Evolutionary conservation across 2,888 invertebrate species (phyloP).

Genomic region (Marronus borbonicus): DNA sequence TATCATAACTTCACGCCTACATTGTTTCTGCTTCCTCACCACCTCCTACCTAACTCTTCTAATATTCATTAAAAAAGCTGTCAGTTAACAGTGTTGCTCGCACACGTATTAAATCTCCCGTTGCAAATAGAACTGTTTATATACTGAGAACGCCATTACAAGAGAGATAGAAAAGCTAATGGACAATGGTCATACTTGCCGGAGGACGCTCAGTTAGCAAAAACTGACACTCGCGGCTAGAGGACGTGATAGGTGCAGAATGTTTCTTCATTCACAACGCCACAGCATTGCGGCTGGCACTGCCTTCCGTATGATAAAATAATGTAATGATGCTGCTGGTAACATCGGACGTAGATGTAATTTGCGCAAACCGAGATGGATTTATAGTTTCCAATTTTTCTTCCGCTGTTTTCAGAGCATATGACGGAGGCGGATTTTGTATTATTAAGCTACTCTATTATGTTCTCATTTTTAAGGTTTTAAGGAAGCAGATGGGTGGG

Average conservation of each 20-base stretch:
- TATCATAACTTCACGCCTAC: not conserved
- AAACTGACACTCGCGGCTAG: conserved; percentile 1
- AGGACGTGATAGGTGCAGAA: not conserved
- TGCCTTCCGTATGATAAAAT: not conserved
- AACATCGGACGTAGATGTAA: not conserved
- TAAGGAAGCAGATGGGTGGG: too few species aligned
- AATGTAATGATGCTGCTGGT: conserved; percentile 1
- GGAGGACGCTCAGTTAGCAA: not conserved
- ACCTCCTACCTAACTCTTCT: not conserved
- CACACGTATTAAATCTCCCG: not conserved
- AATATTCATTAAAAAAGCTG: conserved; percentile 11
- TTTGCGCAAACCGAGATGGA: not conserved
- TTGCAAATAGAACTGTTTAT: conserved; percentile 6
- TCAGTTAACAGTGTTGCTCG: not conserved
- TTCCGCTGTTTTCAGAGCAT: not conserved
- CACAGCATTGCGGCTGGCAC: not conserved
- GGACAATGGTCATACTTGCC: not conserved
- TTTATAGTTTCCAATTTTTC: not conserved
- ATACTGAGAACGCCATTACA: not conserved
- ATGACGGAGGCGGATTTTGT: not conserved
- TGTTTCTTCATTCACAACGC: not conserved
- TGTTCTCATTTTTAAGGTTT: too few species aligned
- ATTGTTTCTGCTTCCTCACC: not conserved
- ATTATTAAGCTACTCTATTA: too few species aligned
- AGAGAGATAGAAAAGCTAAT: not conserved